A percentile compares a stretch with the other conserved stretches of the same genome.
These are phyloP conservation scores for Albula glossodonta DNA, from an alignment of 2,113 vertebrate species.

Conservation along the genomic window DNA sequence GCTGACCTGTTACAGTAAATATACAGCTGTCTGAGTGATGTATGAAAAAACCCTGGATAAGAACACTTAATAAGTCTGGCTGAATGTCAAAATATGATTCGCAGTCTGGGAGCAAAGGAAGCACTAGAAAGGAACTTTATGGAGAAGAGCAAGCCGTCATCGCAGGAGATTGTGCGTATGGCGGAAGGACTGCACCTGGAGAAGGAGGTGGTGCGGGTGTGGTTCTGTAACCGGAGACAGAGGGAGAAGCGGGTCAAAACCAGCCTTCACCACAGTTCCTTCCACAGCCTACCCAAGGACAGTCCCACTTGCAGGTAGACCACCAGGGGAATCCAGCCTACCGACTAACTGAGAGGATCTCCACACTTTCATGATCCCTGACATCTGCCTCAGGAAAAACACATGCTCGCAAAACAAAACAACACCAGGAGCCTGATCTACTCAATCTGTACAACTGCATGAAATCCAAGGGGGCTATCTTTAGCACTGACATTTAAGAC, in stretches of 20 bases:
- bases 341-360: too few relatives aligned
- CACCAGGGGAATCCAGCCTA: too few relatives aligned
- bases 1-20: too few relatives aligned
- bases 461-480: too few relatives aligned
- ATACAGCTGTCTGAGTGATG: too few relatives aligned
- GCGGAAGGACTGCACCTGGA: slow-evolving; percentile 93
- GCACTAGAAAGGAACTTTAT: slow-evolving; percentile 90
- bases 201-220: slow-evolving; percentile 97
- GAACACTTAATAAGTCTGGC: too few relatives aligned
- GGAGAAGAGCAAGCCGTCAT: slow-evolving; percentile 94
- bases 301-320: slow-evolving; percentile 70
- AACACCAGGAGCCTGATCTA: not conserved
- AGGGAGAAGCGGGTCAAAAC: slow-evolving; percentile 97
- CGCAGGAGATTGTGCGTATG: slow-evolving; percentile 93
- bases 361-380: not conserved
- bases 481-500: too few relatives aligned
- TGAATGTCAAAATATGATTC: slow-evolving; percentile 13
- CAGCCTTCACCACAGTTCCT: slow-evolving; percentile 87
- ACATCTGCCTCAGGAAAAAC: not conserved
- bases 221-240: slow-evolving; percentile 98
- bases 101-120: slow-evolving; percentile 92
- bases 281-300: slow-evolving; percentile 80
- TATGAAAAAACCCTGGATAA: too few relatives aligned
- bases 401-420: not conserved
- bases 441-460: not conserved